A percentile compares a stretch with the other conserved stretches of the same genome.
phyloP scores from a whole-genome alignment of 2,797 vertebrate genomes.

The Coendou prehensilis region DNA sequence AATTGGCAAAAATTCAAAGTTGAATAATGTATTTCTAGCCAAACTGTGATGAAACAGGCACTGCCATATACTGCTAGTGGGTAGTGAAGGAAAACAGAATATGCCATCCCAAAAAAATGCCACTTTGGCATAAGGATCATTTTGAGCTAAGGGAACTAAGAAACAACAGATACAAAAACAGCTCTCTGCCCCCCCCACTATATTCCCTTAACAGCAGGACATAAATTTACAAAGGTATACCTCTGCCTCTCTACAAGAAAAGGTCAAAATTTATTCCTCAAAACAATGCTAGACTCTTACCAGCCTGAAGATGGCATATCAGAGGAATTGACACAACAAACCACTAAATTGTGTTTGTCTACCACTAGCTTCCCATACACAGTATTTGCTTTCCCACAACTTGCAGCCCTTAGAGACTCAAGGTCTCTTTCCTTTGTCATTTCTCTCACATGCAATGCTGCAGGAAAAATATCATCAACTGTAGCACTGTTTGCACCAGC shows the following conservation, averaged over 20 bases:
- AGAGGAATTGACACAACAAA: not conserved
- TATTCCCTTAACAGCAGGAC: not conserved
- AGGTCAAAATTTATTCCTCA: not conserved
- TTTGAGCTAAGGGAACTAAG: not conserved
- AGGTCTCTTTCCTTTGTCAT: not conserved
- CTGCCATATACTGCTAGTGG: not conserved
- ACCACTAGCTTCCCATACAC: not conserved
- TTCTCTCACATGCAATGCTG: conserved; percentile 40
- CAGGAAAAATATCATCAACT: conserved; percentile 50
- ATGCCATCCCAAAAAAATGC: not conserved
- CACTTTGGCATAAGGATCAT: not conserved
- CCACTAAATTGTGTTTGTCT: not conserved
- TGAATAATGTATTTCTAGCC: conserved; percentile 42
- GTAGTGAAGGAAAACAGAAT: not conserved
- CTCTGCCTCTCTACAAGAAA: not conserved
- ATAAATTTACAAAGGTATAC: not conserved
- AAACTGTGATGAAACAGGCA: not conserved
- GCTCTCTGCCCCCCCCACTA: not conserved
- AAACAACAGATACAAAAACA: not conserved
- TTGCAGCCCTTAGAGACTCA: not conserved
- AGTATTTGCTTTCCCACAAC: not conserved
- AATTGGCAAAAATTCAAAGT: conserved; percentile 10
- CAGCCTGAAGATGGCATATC: not conserved
- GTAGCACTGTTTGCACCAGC: not conserved
- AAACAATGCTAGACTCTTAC: not conserved